These are phyloP conservation scores for Pollachius pollachius DNA, from an alignment of 2,113 vertebrate species.

Conservation along the genomic window DNA sequence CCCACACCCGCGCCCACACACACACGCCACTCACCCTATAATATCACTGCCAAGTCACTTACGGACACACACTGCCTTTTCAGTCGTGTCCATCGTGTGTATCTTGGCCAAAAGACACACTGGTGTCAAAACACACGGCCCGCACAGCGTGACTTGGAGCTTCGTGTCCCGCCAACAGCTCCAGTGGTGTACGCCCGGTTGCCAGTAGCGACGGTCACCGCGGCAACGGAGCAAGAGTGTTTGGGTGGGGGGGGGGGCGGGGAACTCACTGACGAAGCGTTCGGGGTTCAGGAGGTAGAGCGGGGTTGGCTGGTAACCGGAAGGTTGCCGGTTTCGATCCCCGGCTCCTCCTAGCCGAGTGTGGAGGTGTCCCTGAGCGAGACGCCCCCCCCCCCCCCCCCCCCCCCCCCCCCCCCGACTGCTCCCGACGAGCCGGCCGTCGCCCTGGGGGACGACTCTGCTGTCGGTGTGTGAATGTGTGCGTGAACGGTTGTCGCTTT, in stretches of 20 bases:
- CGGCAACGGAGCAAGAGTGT: slow-evolving; percentile 28
- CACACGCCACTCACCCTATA: not conserved
- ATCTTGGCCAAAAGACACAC: slow-evolving; percentile 33
- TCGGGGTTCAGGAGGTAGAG: slow-evolving; percentile 31
- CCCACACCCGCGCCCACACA: not conserved
- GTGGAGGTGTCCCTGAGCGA: no score
- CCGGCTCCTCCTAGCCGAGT: no score
- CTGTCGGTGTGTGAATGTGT: not conserved
- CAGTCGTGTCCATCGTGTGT: slow-evolving; percentile 13
- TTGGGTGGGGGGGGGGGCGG: slow-evolving; percentile 27
- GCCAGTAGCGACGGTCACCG: slow-evolving; percentile 45
- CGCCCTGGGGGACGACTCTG: no score
- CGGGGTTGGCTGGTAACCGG: not conserved
- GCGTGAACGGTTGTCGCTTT: not conserved
- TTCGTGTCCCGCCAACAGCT: slow-evolving; percentile 33
- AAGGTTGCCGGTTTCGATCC: not conserved
- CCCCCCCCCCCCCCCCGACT: no score
- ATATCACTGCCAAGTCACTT: slow-evolving; percentile 1
- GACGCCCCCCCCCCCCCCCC: no score
- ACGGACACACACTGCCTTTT: slow-evolving; percentile 8
- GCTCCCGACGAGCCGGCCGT: no score
- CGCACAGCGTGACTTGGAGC: slow-evolving; percentile 34
- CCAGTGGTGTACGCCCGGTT: slow-evolving; percentile 39
- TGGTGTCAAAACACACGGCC: slow-evolving; percentile 37
- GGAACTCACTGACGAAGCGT: not conserved